Evolutionary conservation across 2,888 invertebrate species (phyloP), one percentile per base, ranked within the genome.

Genomic region (Xestia c-nigrum): DNA sequence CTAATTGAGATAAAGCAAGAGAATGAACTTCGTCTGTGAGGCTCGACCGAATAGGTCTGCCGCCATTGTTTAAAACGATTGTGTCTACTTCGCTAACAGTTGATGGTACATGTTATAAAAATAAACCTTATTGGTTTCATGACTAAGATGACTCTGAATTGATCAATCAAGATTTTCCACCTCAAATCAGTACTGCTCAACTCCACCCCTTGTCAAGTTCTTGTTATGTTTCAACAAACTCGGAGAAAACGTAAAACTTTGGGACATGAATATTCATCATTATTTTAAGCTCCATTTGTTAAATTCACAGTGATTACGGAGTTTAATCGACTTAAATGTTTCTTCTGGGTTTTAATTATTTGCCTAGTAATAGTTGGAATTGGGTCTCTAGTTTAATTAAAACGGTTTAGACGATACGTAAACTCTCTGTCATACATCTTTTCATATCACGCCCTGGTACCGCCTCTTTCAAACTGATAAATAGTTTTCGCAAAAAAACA

Each of bases 401-500:
- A 72, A 43, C 16, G 21, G 68, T 72, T 70, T 63, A 38, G 5
- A 21, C 24, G 70, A 64, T 21, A 38, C 40, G 40, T 67, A 69
- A 57, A 55, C 40, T 59, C 21, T 65, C 50, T 50, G 67, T 40
- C 21, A 1, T 52, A 64, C 69, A 66, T 31, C 59, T 55, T 40
- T 16, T 43, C 46, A 38, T 6, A 14, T 61, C 71, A 76, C 64
- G 59, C 38, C 72, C 70, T 81, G 38, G 77, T 78, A 81, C 77
- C 81, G 52, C 84, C 83, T 72, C 50, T 61, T 74, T 72, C 81
- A 61, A 55, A 64, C 66, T 72, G 47, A 83, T 66, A n/a, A 72
- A 81, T 64, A 19, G 3, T 52, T 9, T 43, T 59, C 59, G 24
- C 40, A 21, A 79, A 65, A 65, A 24, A 74, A 52, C 40, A 47